phyloP scores from a whole-genome alignment of 2,113 vertebrate species.

The Arenaria interpres region DNA sequence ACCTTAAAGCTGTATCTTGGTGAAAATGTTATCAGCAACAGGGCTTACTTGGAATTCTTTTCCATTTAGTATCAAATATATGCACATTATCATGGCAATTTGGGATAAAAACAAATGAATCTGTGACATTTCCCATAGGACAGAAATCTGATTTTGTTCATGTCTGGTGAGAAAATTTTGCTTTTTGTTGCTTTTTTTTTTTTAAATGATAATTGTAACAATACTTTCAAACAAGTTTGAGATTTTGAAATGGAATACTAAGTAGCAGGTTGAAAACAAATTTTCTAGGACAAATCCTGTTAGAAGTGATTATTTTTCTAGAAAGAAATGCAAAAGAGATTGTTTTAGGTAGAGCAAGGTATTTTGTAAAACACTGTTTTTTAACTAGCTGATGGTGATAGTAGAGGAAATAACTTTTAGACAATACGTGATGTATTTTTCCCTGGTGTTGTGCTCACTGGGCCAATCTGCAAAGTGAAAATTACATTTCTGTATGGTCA shows the following conservation, averaged over 20 bases:
- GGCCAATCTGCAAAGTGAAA: conserved; percentile 35
- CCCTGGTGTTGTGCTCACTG: neutral
- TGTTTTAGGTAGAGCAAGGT: neutral
- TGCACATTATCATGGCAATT: neutral
- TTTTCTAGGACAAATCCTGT: neutral
- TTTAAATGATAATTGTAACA: neutral
- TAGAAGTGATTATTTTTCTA: neutral
- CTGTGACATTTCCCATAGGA: neutral
- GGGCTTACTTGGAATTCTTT: neutral
- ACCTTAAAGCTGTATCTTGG: neutral
- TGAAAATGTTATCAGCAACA: neutral
- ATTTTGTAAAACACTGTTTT: neutral
- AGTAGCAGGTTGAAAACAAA: neutral
- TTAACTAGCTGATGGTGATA: neutral
- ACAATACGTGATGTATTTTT: neutral
- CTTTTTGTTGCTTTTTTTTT: too few species aligned
- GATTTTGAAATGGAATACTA: neutral
- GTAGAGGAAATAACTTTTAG: neutral
- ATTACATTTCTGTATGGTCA: neutral
- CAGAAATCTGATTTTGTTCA: neutral
- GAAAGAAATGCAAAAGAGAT: neutral
- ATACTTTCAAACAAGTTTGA: neutral
- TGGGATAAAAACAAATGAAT: neutral
- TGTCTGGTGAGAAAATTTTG: neutral
- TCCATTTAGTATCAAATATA: neutral